Conservation (phyloP, 2,888 invertebrate species). For the Anthrax anthrax region DNA sequence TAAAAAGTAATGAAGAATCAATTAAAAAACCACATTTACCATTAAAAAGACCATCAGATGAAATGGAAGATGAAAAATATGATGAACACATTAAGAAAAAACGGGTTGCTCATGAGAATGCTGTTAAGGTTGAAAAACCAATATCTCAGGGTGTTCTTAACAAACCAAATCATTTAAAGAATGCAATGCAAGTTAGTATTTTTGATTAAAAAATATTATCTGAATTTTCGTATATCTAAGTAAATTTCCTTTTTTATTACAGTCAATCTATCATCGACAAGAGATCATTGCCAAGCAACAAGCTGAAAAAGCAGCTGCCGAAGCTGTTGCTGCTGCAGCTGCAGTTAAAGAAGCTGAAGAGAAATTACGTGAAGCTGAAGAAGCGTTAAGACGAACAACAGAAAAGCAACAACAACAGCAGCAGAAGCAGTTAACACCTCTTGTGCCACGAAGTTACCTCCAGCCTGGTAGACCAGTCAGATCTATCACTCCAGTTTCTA, state of each 20-base stretch:
- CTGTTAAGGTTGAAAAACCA: conserved; percentile 33
- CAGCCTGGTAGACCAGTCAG: conserved; percentile 17
- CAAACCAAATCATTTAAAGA: conserved; percentile 39
- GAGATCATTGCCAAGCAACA: conserved; percentile 22
- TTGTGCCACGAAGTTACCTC: conserved; percentile 24
- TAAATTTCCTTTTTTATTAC: background rate
- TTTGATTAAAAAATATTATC: conserved; percentile 18
- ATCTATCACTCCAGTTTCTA: conserved; percentile 63
- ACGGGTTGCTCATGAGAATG: conserved; percentile 56
- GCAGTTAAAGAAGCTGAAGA: conserved; percentile 28
- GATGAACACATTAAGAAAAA: conserved; percentile 39
- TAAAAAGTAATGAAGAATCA: background rate
- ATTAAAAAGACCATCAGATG: conserved; percentile 22
- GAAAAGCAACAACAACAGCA: conserved; percentile 15
- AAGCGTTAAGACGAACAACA: conserved; percentile 17
- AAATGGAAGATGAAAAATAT: conserved; percentile 24
- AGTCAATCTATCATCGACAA: conserved; percentile 28
- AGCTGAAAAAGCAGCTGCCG: conserved; percentile 19
- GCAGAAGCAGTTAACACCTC: conserved; percentile 21
- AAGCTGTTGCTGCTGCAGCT: conserved; percentile 14
- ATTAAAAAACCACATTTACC: background rate
- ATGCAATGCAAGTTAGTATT: conserved; percentile 40
- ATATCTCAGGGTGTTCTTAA: conserved; percentile 33
- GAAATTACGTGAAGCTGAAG: conserved; percentile 26
- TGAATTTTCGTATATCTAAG: background rate